Conservation (phyloP, 2,888 invertebrate species). For the Cetonia aurata region DNA sequence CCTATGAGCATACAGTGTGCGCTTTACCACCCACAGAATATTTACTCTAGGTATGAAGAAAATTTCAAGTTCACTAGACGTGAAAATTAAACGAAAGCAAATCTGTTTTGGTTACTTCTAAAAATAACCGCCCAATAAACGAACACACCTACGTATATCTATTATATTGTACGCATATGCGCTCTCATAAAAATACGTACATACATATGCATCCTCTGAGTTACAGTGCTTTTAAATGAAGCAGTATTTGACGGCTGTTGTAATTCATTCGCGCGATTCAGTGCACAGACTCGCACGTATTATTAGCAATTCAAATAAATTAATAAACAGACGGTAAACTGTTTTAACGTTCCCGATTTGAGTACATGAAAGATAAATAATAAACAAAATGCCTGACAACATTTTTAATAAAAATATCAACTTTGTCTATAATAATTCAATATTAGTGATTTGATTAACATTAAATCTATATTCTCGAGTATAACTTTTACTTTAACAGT, state of each 20-base stretch:
- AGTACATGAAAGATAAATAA: neutral
- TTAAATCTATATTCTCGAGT: no score
- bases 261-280: slow-evolving; percentile 18
- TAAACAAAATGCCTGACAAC: no score
- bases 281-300: slow-evolving; percentile 9
- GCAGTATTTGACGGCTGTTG: slow-evolving; percentile 22
- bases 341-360: slow-evolving; percentile 9
- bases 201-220: neutral
- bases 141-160: no score
- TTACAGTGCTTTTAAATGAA: slow-evolving; percentile 16
- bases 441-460: no score
- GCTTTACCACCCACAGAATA: slow-evolving; percentile 10
- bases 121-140: slow-evolving; percentile 17
- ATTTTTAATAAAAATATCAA: no score
- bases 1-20: slow-evolving; percentile 2
- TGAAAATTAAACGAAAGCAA: slow-evolving; percentile 39
- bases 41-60: neutral
- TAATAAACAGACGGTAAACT: slow-evolving; percentile 28
- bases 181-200: slow-evolving; percentile 1
- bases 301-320: slow-evolving; percentile 39
- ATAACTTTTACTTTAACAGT: no score
- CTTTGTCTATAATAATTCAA: no score
- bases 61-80: slow-evolving; percentile 39
- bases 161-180: no score
- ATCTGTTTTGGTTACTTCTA: slow-evolving; percentile 26